A percentile compares a stretch with the other conserved stretches of the same genome.
Evolutionary conservation across 2,113 vertebrate species (phyloP).

Genomic region (Sialia sialis): DNA sequence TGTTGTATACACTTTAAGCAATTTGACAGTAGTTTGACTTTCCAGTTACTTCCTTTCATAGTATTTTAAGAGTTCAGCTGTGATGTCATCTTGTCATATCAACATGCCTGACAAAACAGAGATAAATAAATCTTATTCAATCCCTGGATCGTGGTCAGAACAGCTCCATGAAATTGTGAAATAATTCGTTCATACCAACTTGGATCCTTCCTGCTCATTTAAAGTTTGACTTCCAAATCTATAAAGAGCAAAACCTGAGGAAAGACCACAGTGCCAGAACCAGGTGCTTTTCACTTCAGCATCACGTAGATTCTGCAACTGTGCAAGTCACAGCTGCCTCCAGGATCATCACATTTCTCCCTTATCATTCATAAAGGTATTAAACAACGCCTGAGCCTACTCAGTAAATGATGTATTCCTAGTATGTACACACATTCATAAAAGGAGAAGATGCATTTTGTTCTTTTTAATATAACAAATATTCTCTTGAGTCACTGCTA

Average conservation of each 20-base stretch:
- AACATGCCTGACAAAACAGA: neutral
- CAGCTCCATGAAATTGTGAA: neutral
- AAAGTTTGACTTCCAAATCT: neutral
- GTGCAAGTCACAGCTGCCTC: neutral
- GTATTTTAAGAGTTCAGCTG: constrained; percentile 15
- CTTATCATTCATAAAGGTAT: neutral
- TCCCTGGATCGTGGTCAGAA: neutral
- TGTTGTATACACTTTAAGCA: neutral
- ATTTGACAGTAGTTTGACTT: neutral
- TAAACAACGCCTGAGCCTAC: neutral
- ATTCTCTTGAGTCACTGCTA: neutral
- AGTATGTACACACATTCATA: neutral
- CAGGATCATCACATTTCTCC: neutral
- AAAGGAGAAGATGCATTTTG: neutral
- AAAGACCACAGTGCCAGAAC: neutral
- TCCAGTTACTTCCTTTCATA: neutral
- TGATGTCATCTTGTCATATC: neutral
- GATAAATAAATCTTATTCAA: neutral
- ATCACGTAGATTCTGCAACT: neutral
- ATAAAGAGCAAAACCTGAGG: neutral
- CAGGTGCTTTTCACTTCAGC: neutral
- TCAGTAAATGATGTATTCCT: neutral
- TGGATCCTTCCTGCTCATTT: neutral
- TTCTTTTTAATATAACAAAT: neutral
- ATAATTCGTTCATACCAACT: neutral